These are phyloP conservation scores for Probaryconus sp. DNA, from an alignment of 1,140 invertebrate genomes.

Conservation along the genomic window DNA sequence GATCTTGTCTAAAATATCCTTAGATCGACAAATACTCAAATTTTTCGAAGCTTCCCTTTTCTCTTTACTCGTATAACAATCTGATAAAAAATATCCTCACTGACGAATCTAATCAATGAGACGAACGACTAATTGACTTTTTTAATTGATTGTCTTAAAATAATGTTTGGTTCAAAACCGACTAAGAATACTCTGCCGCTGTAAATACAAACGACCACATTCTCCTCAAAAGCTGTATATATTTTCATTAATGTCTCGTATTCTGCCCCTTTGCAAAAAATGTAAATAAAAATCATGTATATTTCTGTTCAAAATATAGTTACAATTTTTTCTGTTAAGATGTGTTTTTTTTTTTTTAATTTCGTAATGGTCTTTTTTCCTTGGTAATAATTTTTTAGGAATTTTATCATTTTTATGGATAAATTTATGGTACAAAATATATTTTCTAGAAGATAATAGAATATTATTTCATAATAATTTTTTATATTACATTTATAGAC, in stretches of 20 bases:
- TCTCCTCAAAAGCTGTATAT: conserved; percentile 61
- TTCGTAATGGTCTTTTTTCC: background rate
- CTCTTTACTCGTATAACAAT: conserved; percentile 17
- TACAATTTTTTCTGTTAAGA: conserved; percentile 32
- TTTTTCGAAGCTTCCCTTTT: conserved; percentile 40
- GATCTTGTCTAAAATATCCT: too few species aligned
- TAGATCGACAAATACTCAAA: conserved; percentile 28
- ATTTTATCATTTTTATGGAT: too few species aligned
- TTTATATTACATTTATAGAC: too few species aligned
- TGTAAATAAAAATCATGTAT: conserved; percentile 60
- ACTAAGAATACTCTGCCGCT: conserved; percentile 32
- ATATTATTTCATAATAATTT: too few species aligned
- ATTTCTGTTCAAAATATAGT: conserved; percentile 62
- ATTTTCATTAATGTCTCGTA: conserved; percentile 59
- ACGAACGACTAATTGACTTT: conserved; percentile 5
- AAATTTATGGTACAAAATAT: too few species aligned
- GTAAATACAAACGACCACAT: conserved; percentile 54
- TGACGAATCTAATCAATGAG: conserved; percentile 6
- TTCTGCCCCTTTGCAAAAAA: conserved; percentile 47
- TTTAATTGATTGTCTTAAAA: conserved; percentile 2
- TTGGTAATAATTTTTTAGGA: too few species aligned
- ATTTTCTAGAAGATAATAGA: too few species aligned
- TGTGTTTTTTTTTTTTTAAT: conserved; percentile 1
- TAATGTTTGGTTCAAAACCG: conserved; percentile 16
- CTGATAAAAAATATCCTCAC: conserved; percentile 10